Conservation (phyloP, 2,888 invertebrate species). For the Diabrotica balteata region DNA sequence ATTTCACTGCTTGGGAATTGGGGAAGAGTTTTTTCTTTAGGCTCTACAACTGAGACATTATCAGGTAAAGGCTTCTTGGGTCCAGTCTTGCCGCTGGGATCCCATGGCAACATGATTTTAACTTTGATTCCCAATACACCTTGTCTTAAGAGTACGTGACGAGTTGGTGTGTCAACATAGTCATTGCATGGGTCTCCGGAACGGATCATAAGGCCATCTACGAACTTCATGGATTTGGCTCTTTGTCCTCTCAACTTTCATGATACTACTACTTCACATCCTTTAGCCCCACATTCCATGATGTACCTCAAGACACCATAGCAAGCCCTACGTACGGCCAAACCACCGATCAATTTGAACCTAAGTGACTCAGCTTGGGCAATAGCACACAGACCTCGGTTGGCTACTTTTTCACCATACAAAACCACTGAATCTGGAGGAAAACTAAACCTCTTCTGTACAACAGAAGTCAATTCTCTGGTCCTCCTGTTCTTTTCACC, state of each 20-base stretch:
- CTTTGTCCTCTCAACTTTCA: conserved; percentile 98
- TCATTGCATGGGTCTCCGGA: conserved; percentile 98
- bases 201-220: conserved; percentile 99
- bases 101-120: conserved; percentile 99
- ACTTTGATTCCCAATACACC: conserved; percentile 60
- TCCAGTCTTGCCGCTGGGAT: conserved; percentile 96
- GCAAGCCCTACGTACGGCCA: conserved; percentile 87
- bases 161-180: conserved; percentile 97
- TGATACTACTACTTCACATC: conserved; percentile 98
- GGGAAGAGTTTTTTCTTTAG: conserved; percentile 89
- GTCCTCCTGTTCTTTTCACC: conserved; percentile 98
- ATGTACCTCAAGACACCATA: conserved; percentile 91
- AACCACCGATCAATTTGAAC: conserved; percentile 96
- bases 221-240: conserved; percentile 99
- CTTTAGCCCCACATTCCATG: conserved; percentile 64
- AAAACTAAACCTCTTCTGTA: conserved; percentile 98
- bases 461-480: conserved; percentile 96
- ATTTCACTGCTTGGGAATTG: conserved; percentile 77
- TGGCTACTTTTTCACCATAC: conserved; percentile 98
- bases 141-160: conserved; percentile 97
- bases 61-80: conserved; percentile 98
- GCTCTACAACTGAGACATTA: conserved; percentile 95
- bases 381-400: conserved; percentile 97
- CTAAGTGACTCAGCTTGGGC: conserved; percentile 99
- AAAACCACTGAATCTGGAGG: conserved; percentile 94